Percentiles rank a stretch among this genome's conserved stretches.
Conservation (phyloP, 2,888 invertebrate genomes). For the Eueremaeus valkanovi region DNA sequence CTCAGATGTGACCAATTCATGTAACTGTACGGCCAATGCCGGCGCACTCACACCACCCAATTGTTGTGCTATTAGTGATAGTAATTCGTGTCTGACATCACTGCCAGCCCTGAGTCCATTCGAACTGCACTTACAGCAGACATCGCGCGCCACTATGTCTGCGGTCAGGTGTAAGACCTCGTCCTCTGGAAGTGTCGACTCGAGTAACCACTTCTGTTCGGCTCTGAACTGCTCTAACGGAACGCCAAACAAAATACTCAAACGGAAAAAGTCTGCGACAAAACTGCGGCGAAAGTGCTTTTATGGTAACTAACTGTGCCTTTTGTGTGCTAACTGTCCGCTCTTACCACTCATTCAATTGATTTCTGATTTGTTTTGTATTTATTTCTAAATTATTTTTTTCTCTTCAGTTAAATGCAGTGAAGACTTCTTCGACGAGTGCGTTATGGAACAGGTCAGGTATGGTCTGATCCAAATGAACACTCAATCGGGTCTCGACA, state of each 20-base stretch:
- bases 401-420: constrained; percentile 68
- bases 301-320: not conserved
- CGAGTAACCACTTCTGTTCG: not conserved
- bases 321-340: not conserved
- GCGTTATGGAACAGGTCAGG: constrained; percentile 86
- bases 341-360: not conserved
- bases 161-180: not conserved
- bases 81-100: not conserved
- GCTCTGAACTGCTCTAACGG: not conserved
- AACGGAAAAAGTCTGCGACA: constrained; percentile 17
- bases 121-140: constrained; percentile 23
- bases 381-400: constrained; percentile 50
- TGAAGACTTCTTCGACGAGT: constrained; percentile 88
- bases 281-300: constrained; percentile 20
- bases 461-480: constrained; percentile 66
- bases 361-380: constrained; percentile 8
- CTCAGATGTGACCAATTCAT: constrained; percentile 18
- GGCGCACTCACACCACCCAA: no score
- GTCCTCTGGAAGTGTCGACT: not conserved
- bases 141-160: constrained; percentile 10
- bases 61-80: not conserved
- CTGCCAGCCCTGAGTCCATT: not conserved
- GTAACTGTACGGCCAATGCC: not conserved
- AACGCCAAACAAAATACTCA: constrained; percentile 33
- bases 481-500: constrained; percentile 50